These are phyloP conservation scores for Oceanodroma tethys DNA, from an alignment of 2,113 vertebrate species.

Conservation along the genomic window DNA sequence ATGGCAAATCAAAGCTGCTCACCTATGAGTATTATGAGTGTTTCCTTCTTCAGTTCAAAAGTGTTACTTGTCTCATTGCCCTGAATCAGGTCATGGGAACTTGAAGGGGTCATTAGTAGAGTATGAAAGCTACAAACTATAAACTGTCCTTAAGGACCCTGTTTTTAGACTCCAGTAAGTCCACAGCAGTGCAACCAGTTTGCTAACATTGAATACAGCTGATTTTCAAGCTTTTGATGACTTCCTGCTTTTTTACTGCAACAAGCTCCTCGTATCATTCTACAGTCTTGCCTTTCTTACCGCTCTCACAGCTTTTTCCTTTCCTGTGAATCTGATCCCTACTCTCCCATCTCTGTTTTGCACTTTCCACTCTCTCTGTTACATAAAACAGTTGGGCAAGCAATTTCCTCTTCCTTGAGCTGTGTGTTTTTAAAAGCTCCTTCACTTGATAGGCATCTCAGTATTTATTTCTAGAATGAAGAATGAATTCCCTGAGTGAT, in stretches of 20 bases:
- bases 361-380: background rate
- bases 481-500: background rate
- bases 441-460: background rate
- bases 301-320: background rate
- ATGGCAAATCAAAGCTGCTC: background rate
- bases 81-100: background rate
- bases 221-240: background rate
- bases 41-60: background rate
- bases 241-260: background rate
- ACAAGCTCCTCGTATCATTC: accelerated
- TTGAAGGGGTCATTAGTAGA: background rate
- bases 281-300: background rate
- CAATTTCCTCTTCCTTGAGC: background rate
- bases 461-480: background rate
- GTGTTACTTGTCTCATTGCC: background rate
- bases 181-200: background rate
- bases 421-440: background rate
- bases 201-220: background rate
- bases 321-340: background rate
- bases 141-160: background rate
- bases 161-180: background rate
- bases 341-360: background rate
- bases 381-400: background rate
- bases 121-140: background rate
- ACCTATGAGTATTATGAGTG: background rate